These are phyloP conservation scores for Colletes collaris DNA, from an alignment of 2,888 invertebrate genomes.

Conservation along the genomic window DNA sequence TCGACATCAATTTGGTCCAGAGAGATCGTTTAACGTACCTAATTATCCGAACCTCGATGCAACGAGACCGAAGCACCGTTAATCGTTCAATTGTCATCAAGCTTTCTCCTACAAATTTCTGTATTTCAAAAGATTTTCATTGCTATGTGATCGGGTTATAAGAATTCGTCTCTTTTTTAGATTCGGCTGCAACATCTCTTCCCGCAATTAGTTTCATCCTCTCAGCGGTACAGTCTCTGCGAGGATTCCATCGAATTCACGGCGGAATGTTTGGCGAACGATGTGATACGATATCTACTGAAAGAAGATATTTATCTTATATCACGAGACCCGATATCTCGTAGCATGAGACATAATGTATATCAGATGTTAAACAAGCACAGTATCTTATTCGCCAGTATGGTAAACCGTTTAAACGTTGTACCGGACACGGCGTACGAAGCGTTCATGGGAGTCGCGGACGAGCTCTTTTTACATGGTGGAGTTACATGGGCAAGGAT, in stretches of 20 bases:
- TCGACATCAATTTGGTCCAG: neutral
- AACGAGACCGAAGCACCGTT: constrained; percentile 47
- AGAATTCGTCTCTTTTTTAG: constrained; percentile 69
- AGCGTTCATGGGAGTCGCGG: constrained; percentile 82
- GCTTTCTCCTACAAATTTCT: constrained; percentile 18
- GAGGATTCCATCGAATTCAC: constrained; percentile 79
- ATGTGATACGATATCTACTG: constrained; percentile 80
- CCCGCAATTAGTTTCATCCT: constrained; percentile 76
- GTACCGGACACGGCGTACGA: constrained; percentile 82
- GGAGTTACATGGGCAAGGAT: constrained; percentile 83
- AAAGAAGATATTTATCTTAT: constrained; percentile 81
- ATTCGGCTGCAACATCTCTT: constrained; percentile 80
- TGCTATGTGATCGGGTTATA: neutral
- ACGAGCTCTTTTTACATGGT: constrained; percentile 82
- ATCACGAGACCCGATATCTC: constrained; percentile 82
- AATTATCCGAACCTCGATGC: neutral
- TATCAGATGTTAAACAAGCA: constrained; percentile 83
- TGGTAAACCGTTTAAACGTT: constrained; percentile 82
- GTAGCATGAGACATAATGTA: constrained; percentile 82
- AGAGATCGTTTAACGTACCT: neutral
- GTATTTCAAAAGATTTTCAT: neutral
- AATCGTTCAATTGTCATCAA: constrained; percentile 36
- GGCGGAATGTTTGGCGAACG: constrained; percentile 79
- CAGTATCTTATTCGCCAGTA: constrained; percentile 82
- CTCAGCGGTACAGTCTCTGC: constrained; percentile 71